Evolutionary conservation across 1,140 invertebrate genomes (phyloP).

Genomic region (Lordiphosa mommai): DNA sequence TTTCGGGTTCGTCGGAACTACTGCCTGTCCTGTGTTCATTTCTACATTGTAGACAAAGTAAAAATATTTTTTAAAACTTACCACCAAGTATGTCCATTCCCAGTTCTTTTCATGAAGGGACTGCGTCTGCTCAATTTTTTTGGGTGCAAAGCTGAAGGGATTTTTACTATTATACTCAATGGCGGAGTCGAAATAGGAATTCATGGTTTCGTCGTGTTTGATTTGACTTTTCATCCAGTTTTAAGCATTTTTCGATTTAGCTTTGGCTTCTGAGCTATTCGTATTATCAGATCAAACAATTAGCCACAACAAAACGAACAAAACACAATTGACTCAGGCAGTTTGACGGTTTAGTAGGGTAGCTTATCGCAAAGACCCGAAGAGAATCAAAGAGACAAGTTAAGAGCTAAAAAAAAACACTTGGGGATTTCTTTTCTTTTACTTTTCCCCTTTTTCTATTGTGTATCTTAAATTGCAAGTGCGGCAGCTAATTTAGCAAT

Average conservation of each 20-base stretch:
- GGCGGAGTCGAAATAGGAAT: slow-evolving; percentile 62
- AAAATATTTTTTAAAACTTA: slow-evolving; percentile 64
- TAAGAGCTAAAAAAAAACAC: background rate
- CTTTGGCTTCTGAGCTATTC: slow-evolving; percentile 3
- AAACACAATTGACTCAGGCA: slow-evolving; percentile 32
- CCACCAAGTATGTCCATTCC: slow-evolving; percentile 83
- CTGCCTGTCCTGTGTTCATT: too few relatives aligned
- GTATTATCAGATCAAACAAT: slow-evolving; percentile 55
- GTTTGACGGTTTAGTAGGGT: slow-evolving; percentile 5
- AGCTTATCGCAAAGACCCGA: background rate
- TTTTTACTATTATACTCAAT: slow-evolving; percentile 48
- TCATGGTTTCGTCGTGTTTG: slow-evolving; percentile 28
- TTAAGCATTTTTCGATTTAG: slow-evolving; percentile 38
- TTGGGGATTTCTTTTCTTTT: slow-evolving; percentile 6
- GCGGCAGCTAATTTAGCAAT: slow-evolving; percentile 69
- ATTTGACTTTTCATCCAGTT: slow-evolving; percentile 7
- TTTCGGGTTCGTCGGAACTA: too few relatives aligned
- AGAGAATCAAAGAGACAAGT: background rate
- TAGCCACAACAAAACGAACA: slow-evolving; percentile 22
- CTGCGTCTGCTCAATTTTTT: slow-evolving; percentile 36
- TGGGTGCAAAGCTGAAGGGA: slow-evolving; percentile 29
- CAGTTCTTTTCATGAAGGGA: slow-evolving; percentile 80
- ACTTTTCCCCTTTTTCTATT: background rate
- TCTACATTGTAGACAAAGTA: too few relatives aligned
- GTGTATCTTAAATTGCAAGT: slow-evolving; percentile 20